phyloP scores from a whole-genome alignment of 2,888 invertebrate genomes.

The Apamea sordens region DNA sequence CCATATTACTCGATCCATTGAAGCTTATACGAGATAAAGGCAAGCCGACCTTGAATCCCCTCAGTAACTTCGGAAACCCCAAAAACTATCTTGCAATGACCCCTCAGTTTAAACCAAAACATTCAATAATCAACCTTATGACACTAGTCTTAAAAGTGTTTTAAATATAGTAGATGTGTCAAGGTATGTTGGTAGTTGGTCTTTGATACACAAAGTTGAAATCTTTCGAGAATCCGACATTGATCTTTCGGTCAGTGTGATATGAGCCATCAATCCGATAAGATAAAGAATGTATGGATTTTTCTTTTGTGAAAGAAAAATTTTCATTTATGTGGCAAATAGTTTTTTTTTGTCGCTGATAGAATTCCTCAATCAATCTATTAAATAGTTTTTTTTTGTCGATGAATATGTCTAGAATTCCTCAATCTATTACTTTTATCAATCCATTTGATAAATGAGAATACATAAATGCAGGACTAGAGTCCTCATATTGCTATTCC shows the following conservation, averaged over 20 bases:
- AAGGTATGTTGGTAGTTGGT: background rate
- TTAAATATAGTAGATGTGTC: constrained; percentile 1
- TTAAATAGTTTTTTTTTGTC: too few species aligned
- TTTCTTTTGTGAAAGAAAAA: constrained; percentile 21
- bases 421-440: background rate
- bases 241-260: constrained; percentile 53
- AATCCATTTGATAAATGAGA: background rate
- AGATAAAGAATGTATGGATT: constrained; percentile 29
- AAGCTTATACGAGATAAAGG: constrained; percentile 27
- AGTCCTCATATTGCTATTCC: background rate
- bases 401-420: background rate
- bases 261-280: constrained; percentile 36
- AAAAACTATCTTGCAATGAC: background rate
- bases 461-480: background rate
- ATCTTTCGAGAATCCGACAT: constrained; percentile 47
- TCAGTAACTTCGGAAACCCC: constrained; percentile 19
- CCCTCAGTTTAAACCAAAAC: background rate
- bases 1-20: constrained; percentile 28
- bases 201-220: constrained; percentile 43
- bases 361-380: background rate
- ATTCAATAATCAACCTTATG: background rate
- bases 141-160: accelerated
- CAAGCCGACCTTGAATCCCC: constrained; percentile 32
- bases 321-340: background rate
- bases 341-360: background rate